Conservation (phyloP, 37 sponge, comb jelly and placozoan genomes). For the Ianthella basta region DNA sequence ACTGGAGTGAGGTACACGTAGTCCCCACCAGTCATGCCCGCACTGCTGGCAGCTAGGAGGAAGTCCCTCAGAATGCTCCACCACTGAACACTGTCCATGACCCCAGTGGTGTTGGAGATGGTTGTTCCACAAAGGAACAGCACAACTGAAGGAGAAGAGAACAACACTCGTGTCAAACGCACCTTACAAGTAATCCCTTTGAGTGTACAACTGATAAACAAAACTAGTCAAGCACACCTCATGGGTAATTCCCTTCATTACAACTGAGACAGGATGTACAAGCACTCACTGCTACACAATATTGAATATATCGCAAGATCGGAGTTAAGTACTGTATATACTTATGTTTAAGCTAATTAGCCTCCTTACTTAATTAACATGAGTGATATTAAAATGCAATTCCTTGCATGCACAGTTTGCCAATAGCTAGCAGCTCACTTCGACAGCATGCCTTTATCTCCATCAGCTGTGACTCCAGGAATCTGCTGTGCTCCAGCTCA, state of each 20-base stretch:
- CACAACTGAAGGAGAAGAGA: conserved; percentile 2
- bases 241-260: too few relatives aligned
- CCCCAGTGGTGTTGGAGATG: background rate
- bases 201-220: too few relatives aligned
- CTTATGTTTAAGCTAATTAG: too few relatives aligned
- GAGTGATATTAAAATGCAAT: too few relatives aligned
- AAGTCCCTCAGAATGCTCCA: background rate
- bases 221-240: too few relatives aligned
- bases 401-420: too few relatives aligned
- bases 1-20: background rate
- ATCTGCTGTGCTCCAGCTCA: background rate
- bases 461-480: background rate
- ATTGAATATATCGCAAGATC: too few relatives aligned
- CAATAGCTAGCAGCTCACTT: conserved; percentile 9
- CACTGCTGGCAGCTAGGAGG: background rate
- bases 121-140: background rate
- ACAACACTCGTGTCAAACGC: background rate
- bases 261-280: too few relatives aligned
- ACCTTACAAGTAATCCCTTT: too few relatives aligned
- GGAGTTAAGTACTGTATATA: too few relatives aligned
- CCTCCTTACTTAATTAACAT: too few relatives aligned
- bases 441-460: background rate
- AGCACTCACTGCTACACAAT: too few relatives aligned
- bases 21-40: background rate
- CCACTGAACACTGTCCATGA: background rate